phyloP scores from a whole-genome alignment of 2,797 vertebrate genomes.

The Kryptopterus vitreolus region DNA sequence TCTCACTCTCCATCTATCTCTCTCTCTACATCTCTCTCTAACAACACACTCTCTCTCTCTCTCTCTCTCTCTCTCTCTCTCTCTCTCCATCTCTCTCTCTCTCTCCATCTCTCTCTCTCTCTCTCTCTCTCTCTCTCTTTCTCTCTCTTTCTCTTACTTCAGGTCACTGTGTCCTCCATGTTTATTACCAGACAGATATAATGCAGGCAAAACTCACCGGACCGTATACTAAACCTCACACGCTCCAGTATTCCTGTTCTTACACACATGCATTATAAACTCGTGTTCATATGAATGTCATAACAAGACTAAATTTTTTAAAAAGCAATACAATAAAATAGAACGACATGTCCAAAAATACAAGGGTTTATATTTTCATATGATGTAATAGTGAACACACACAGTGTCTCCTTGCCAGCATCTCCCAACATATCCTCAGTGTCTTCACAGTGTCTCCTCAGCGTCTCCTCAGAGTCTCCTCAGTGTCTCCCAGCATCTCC shows the following conservation, averaged over 20 bases:
- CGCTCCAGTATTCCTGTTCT: neutral
- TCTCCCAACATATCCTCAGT: too few relatives aligned
- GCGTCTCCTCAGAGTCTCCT: too few relatives aligned
- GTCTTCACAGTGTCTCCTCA: too few relatives aligned
- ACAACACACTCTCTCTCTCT: constrained; percentile 8
- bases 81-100: constrained; percentile 14
- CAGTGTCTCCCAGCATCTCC: too few relatives aligned
- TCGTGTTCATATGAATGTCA: neutral
- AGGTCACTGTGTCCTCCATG: constrained; percentile 20
- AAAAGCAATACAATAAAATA: too few relatives aligned
- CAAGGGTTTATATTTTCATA: neutral
- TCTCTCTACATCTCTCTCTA: constrained; percentile 23
- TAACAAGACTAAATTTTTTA: too few relatives aligned
- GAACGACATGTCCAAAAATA: too few relatives aligned
- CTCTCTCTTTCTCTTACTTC: neutral
- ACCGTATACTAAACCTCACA: neutral
- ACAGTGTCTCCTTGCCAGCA: too few relatives aligned
- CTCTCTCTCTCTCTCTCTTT: constrained; percentile 5
- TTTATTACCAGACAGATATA: constrained; percentile 15
- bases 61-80: constrained; percentile 23
- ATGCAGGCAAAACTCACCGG: constrained; percentile 4
- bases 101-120: constrained; percentile 23
- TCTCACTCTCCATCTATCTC: neutral
- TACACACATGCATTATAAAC: neutral
- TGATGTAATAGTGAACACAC: neutral